Base-by-base conservation (phyloP, 2,797 vertebrate genomes). In the Myripristis jacobus region DNA sequence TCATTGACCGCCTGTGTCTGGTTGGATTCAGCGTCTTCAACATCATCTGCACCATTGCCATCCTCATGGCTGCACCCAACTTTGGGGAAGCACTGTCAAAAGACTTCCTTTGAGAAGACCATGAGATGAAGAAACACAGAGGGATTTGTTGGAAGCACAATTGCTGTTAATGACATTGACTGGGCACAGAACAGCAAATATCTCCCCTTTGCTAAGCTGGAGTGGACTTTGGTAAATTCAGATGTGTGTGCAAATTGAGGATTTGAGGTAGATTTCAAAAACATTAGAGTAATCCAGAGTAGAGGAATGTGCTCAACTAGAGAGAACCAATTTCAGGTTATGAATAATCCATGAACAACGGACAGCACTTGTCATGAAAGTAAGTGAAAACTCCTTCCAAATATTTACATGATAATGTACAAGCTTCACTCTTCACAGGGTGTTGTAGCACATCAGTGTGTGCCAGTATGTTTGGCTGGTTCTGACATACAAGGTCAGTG, bases 41-140 rank as follows among this genome's bases (percentile, higher is more conserved):
- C 91, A 94, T 94, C 73, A 92, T 94, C 88, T 96, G 94, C 73
- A 95, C 95, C 70, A 94, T 95, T 29, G 93, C 94, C 31, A 96
- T 96, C 68, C 94, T 96, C 63, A 95, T 95, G 94, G 94, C 95
- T 0, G 95, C 95, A 0, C 95, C 95, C 65, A 95, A 95, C 82
- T 96, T 95, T 58, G 94, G 91, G 7, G 93, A 95, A 70, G 94
- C 95, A 1, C 83, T 95, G 52, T 95, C 95, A 1, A 96, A 96
- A 84, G 95, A 96, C 75, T 96, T 95, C 77, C 84, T 95, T 70
- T 94, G 90, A 95, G 62, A 31, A 60, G 41, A 11, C 1, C 43
- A 47, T 22, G n/a, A 58, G 13, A 6, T 62, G 22, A 2, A 76
- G 10, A n/a, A n/a, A 55, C 53, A 44, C 56, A 58, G 21, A 11